Base-by-base conservation (phyloP, 2,888 invertebrate species). In the Himalopsyche kuldschensis region DNA sequence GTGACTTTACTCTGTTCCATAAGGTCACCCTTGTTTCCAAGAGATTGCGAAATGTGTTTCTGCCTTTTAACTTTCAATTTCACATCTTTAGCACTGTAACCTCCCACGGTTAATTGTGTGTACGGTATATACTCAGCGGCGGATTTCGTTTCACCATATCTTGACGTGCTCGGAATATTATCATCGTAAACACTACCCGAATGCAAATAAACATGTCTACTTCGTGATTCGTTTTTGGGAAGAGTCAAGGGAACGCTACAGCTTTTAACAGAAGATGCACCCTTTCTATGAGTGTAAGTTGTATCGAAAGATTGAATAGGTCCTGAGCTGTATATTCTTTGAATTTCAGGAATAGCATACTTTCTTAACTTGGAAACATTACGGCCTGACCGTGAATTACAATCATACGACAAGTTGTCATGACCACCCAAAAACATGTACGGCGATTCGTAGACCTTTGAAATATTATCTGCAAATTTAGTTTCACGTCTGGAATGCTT, bases 41-140 rank as follows among this genome's bases (percentile, higher is more conserved):
- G 30, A 24, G 75, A 79, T 69, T 35, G 35, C 11, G 17, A 46
- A 20, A 55, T 31, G 35, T 32, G 24, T 41, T 27, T 30, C 47
- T 3, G 11, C n/a, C n/a, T 20, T 75, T 78, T 83, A 24, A 6
- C 46, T 55, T 20, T 79, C n/a, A 82, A 35, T 79, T 79, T 77
- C 17, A 91, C 89, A 81, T 91, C 91, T 87, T 90, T 90, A 2
- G 89, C 89, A 86, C 87, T 89, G 11, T 89, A 90, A 78, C 92
- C 92, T 27, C 92, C 92, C 86, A 92, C 86, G 20, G 92, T 92
- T 84, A 92, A 88, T 87, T 91, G 89, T 15, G 91, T 89, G 88
- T 92, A 92, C 0, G 92, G 92, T 87, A 92, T 91, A 86, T 92
- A 92, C 78, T 91, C 90, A 17, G 88, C 85, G 84, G 90, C 90